phyloP scores from a whole-genome alignment of 2,113 vertebrate genomes.

The Rynchops niger region DNA sequence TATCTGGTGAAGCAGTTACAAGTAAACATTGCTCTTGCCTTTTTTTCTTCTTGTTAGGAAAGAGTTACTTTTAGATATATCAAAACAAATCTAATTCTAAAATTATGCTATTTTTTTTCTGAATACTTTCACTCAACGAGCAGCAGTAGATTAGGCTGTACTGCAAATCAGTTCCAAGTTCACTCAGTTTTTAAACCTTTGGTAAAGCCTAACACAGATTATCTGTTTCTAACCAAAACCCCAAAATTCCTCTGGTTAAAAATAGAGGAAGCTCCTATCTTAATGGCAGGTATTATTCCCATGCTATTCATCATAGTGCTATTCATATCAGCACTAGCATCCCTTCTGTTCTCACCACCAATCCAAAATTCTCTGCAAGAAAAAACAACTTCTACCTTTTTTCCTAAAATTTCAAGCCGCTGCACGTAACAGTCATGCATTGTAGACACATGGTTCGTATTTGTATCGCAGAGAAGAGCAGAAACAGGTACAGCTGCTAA shows the following conservation, averaged over 20 bases:
- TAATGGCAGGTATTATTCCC: background rate
- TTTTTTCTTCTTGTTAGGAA: background rate
- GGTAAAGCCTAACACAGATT: background rate
- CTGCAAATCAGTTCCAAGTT: background rate
- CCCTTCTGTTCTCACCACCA: background rate
- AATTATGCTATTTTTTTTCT: background rate
- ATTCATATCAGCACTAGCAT: accelerated
- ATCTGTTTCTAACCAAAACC: background rate
- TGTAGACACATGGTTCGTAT: background rate
- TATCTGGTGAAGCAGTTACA: background rate
- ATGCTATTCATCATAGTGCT: background rate
- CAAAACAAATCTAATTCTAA: background rate
- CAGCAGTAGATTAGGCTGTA: background rate
- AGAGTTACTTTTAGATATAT: background rate
- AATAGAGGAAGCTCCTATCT: background rate
- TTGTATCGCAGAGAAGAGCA: background rate
- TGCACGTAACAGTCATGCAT: background rate
- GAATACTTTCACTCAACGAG: background rate
- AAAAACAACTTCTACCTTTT: background rate
- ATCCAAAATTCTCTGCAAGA: background rate
- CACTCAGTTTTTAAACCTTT: background rate
- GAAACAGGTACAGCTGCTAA: background rate
- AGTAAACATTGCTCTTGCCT: background rate
- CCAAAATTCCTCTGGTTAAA: background rate
- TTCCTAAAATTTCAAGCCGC: background rate